Evolutionary conservation across 2,113 vertebrate species (phyloP).

Genomic region (Trematocara zebra): DNA sequence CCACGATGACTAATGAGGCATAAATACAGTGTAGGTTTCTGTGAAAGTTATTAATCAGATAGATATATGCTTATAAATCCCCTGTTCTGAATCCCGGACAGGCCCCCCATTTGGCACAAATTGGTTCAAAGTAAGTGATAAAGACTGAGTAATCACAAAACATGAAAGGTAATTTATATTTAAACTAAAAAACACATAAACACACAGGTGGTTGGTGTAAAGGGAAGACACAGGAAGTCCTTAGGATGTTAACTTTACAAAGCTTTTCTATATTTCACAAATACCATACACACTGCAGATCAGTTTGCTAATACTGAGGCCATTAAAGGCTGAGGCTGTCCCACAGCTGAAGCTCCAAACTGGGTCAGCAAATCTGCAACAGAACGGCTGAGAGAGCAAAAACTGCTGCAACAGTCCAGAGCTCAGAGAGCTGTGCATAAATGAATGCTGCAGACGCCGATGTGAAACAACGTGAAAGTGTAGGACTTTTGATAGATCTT

Average conservation of each 20-base stretch:
- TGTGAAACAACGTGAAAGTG: too few relatives aligned
- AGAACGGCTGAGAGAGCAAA: too few relatives aligned
- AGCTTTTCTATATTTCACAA: background rate
- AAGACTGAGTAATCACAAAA: background rate
- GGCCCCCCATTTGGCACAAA: background rate
- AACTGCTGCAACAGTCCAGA: too few relatives aligned
- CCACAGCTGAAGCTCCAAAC: too few relatives aligned
- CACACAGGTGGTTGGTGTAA: background rate
- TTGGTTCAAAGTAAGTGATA: background rate
- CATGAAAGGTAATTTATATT: background rate
- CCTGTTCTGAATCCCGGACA: background rate
- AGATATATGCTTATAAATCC: background rate
- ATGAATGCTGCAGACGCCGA: too few relatives aligned
- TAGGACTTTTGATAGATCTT: too few relatives aligned
- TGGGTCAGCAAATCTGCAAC: too few relatives aligned
- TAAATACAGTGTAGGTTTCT: background rate
- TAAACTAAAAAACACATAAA: background rate
- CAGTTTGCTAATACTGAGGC: background rate
- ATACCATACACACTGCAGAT: background rate
- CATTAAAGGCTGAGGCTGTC: background rate
- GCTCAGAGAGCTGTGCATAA: too few relatives aligned
- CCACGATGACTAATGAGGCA: background rate
- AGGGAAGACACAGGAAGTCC: background rate
- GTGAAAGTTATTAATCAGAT: background rate
- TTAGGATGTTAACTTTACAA: background rate